Evolutionary conservation across 1,140 invertebrate species (phyloP).

Genomic region (Brachionus manjavacas): DNA sequence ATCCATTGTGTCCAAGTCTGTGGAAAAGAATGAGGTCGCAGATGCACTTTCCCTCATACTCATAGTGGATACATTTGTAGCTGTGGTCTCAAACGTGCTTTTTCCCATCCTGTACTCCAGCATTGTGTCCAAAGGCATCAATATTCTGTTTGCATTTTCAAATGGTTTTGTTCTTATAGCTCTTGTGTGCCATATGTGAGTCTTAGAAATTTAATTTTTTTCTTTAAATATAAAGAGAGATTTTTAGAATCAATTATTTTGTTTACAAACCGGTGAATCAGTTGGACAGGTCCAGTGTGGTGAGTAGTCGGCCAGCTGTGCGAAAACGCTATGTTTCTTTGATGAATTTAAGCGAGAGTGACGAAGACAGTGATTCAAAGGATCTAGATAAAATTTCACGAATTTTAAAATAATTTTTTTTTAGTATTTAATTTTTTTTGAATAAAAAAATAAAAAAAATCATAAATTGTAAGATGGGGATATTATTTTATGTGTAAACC

Average conservation of each 20-base stretch:
- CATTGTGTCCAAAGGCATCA: constrained; percentile 11
- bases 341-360: constrained; percentile 4
- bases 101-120: constrained; percentile 17
- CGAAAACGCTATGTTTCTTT: neutral
- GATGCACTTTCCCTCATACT: constrained; percentile 35
- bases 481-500: too few relatives aligned
- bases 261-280: neutral
- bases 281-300: neutral
- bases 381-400: neutral
- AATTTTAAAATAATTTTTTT: neutral
- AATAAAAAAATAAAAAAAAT: too few relatives aligned
- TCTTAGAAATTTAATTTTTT: neutral
- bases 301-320: neutral
- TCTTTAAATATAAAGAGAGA: neutral
- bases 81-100: neutral
- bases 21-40: constrained; percentile 4
- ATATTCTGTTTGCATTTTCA: constrained; percentile 26
- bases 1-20: constrained; percentile 30
- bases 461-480: too few relatives aligned
- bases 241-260: constrained; percentile 34
- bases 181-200: constrained; percentile 15
- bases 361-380: neutral
- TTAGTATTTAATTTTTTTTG: neutral
- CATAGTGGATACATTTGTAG: constrained; percentile 38
- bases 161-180: constrained; percentile 27